Base-by-base conservation (phyloP, 2,888 invertebrate species). In the Automeris io region DNA sequence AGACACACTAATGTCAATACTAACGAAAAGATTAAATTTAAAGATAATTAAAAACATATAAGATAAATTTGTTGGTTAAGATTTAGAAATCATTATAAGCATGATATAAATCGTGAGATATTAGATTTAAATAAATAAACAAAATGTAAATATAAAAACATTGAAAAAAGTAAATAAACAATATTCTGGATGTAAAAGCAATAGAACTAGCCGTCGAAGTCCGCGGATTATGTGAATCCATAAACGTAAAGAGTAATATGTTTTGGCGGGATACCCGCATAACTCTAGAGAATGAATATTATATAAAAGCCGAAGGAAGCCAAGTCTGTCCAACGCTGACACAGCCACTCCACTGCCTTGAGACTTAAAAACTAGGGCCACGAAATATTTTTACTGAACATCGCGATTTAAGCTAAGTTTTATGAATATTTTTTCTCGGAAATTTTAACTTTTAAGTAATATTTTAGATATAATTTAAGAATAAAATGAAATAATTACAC, bases 241-340 rank as follows among this genome's bases (percentile, higher is more conserved):
- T 67, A 67, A 72, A 74, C 61, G 65, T 73, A 50, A 56, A 63
- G 61, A 57, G 57, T 69, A 70, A 71, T 66, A 70, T 70, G 65
- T 70, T 72, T 74, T 75, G 70, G 71, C 70, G 57, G 49, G 57
- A 54, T 55, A 56, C 50, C 54, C 57, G 64, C 65, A 69, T 73
- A 72, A 63, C 67, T 71, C 51, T 48, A 42, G 47, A 47, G 58
- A 64, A 70, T 69, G 70, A 70, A 71, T 72, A 70, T 73, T 71
- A 70, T 68, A 74, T 70, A 72, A 76, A 72, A 74, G 60, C 57
- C 64, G 54, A 60, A 59, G 62, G 65, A 57, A 68, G 73, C 68
- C 65, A 72, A 73, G 59, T 68, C 58, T 46, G 65, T 63, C 65
- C 61, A 59, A 57, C 52, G 75, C 76, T 75, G 76, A 76, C 72